Conservation (phyloP, 2,888 invertebrate species). For the Cheiracanthium punctorium region DNA sequence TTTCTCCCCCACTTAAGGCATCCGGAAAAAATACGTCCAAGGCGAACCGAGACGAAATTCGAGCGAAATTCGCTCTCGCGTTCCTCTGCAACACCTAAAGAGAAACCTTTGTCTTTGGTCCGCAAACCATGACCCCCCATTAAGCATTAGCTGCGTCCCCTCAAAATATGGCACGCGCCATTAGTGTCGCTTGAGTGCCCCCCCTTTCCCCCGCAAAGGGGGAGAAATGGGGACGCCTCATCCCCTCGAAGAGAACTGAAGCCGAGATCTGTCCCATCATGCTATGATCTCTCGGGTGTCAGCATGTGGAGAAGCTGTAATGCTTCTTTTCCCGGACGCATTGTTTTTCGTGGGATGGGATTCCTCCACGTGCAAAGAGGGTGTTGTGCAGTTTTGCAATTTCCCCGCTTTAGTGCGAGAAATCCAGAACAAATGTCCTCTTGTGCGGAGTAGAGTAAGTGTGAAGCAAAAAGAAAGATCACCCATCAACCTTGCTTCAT, state of each 20-base stretch:
- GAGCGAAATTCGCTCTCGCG: constrained; percentile 37
- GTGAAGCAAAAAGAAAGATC: too few species aligned
- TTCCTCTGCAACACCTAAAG: background rate
- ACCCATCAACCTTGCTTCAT: too few species aligned
- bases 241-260: constrained; percentile 15
- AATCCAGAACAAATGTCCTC: constrained; percentile 55
- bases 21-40: constrained; percentile 15
- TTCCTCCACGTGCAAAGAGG: constrained; percentile 13
- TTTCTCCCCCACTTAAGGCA: background rate
- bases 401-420: background rate
- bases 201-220: too few species aligned
- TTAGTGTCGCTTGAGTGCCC: constrained; percentile 52
- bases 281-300: constrained; percentile 6
- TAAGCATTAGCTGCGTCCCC: background rate
- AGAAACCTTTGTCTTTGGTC: constrained; percentile 43
- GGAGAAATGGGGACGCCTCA: constrained; percentile 34
- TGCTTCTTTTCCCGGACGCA: background rate
- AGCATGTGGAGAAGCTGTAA: background rate
- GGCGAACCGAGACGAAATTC: constrained; percentile 49
- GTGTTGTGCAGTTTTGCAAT: background rate
- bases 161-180: constrained; percentile 61
- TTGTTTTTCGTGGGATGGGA: constrained; percentile 22
- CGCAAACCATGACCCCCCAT: constrained; percentile 32
- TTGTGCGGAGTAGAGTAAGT: constrained; percentile 41
- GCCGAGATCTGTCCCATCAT: constrained; percentile 23